A percentile compares a stretch with the other conserved stretches of the same genome.
Evolutionary conservation across 2,797 vertebrate genomes (phyloP).

Genomic region (Lepilemur septentrionalis): DNA sequence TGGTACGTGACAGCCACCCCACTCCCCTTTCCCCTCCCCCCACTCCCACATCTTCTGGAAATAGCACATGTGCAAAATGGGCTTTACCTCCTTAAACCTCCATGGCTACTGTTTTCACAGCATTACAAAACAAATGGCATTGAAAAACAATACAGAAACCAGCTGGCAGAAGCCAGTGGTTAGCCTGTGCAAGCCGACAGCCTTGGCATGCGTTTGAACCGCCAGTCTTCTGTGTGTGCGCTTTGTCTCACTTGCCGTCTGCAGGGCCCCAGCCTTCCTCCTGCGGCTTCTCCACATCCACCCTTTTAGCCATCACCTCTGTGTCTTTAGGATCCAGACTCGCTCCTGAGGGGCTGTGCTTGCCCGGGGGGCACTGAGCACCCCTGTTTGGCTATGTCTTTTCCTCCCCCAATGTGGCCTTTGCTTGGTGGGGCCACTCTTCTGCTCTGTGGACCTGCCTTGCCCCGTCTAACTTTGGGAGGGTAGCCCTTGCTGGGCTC

Average conservation of each 20-base stretch:
- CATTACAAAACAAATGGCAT: not conserved
- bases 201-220: accelerated
- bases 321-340: not conserved
- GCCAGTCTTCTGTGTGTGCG: not conserved
- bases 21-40: not conserved
- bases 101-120: not conserved
- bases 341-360: not conserved
- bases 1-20: not conserved
- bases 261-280: not conserved
- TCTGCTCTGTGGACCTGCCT: not conserved
- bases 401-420: not conserved
- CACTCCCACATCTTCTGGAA: not conserved
- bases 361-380: not conserved
- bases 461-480: not conserved
- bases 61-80: not conserved
- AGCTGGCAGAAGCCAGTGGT: not conserved
- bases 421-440: accelerated
- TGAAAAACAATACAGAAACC: not conserved
- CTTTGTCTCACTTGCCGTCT: not conserved
- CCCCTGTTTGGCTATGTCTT: not conserved
- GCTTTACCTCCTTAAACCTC: not conserved
- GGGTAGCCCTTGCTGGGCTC: not conserved
- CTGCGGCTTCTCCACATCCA: not conserved
- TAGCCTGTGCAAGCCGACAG: not conserved
- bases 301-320: not conserved